Evolutionary conservation across 1,140 invertebrate species (phyloP).

Genomic region (Bombus sylvicola): DNA sequence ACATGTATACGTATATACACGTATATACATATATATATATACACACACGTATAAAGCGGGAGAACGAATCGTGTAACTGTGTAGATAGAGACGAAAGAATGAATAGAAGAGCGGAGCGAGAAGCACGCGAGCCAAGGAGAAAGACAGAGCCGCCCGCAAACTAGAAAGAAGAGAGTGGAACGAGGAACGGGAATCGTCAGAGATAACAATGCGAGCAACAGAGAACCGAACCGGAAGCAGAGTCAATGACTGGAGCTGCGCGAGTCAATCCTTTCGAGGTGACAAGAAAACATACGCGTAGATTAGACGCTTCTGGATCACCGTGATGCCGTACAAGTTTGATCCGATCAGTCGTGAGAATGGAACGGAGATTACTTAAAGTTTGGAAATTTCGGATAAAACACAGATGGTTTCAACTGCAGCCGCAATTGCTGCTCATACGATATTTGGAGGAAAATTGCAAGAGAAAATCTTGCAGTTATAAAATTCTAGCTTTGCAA

Average conservation of each 20-base stretch:
- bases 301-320: slow-evolving; percentile 35
- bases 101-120: slow-evolving; percentile 8
- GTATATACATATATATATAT: background rate
- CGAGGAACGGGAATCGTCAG: slow-evolving; percentile 60
- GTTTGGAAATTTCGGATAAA: background rate
- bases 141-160: slow-evolving; percentile 38
- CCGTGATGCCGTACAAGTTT: slow-evolving; percentile 54
- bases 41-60: background rate
- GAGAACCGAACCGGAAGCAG: slow-evolving; percentile 75
- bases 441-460: background rate
- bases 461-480: background rate
- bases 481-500: background rate
- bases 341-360: slow-evolving; percentile 48
- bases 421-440: background rate
- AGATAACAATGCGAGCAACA: slow-evolving; percentile 73
- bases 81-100: slow-evolving; percentile 28
- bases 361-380: background rate
- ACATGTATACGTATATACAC: no score
- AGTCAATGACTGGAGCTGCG: slow-evolving; percentile 77
- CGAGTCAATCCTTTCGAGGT: slow-evolving; percentile 67
- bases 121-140: slow-evolving; percentile 25
- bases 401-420: background rate
- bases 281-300: slow-evolving; percentile 68
- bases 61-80: slow-evolving; percentile 27
- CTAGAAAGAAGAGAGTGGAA: slow-evolving; percentile 47